Conservation (phyloP, 1,140 invertebrate species). For the Aricia agestis region DNA sequence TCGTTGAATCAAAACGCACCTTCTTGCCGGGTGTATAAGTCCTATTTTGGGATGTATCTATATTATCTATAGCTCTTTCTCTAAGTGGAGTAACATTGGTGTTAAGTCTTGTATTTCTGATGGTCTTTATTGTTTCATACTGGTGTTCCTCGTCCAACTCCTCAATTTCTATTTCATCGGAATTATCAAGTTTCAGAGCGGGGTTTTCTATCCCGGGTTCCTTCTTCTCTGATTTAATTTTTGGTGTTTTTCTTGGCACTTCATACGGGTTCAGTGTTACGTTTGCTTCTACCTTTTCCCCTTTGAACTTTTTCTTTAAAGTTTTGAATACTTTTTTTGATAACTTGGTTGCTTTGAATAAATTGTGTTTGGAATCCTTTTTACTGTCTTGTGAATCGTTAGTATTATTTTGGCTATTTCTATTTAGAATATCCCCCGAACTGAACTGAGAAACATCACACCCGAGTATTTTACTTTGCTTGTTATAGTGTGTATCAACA, state of each 20-base stretch:
- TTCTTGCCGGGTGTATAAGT: conserved; percentile 63
- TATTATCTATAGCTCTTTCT: conserved; percentile 46
- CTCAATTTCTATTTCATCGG: conserved; percentile 71
- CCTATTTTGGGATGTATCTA: conserved; percentile 47
- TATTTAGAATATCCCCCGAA: conserved; percentile 65
- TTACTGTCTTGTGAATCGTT: conserved; percentile 57
- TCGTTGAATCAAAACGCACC: conserved; percentile 71
- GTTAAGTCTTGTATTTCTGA: conserved; percentile 60
- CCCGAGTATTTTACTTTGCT: conserved; percentile 72
- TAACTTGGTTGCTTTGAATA: conserved; percentile 62
- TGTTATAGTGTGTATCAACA: conserved; percentile 49
- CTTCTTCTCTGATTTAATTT: conserved; percentile 46
- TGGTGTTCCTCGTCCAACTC: conserved; percentile 61
- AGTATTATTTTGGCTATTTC: conserved; percentile 43
- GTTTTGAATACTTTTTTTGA: conserved; percentile 71
- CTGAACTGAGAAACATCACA: conserved; percentile 67
- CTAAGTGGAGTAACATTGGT: conserved; percentile 64
- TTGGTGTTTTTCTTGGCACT: conserved; percentile 59
- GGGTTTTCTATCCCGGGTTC: conserved; percentile 68
- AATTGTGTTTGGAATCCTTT: conserved; percentile 51
- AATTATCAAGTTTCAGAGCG: conserved; percentile 64
- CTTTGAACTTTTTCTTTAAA: conserved; percentile 69
- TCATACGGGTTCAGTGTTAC: conserved; percentile 66
- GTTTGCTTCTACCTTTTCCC: conserved; percentile 59
- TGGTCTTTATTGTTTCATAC: conserved; percentile 66